Conservation (phyloP, 2,113 vertebrate species). For the Acrocephalus arundinaceus region DNA sequence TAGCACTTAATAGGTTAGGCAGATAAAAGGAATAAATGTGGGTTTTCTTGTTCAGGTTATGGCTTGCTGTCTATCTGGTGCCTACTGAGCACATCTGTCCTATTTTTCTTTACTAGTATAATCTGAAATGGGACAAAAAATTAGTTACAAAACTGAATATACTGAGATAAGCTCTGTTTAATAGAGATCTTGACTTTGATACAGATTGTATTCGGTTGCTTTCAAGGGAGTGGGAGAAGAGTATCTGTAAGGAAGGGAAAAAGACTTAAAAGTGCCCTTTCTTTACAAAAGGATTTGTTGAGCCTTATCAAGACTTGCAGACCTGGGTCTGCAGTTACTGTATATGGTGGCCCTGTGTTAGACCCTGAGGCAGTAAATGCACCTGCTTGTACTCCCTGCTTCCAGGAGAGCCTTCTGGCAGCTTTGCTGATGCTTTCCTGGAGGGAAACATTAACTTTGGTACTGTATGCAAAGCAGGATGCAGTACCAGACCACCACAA, state of each 20-base stretch:
- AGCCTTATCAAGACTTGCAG: background rate
- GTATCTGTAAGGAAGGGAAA: background rate
- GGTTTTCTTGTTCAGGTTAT: background rate
- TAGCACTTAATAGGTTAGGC: background rate
- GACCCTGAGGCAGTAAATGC: background rate
- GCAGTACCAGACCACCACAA: background rate
- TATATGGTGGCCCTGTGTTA: background rate
- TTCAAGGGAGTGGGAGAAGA: background rate
- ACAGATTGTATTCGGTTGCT: background rate
- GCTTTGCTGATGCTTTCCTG: background rate
- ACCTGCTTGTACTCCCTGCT: background rate
- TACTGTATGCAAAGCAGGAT: background rate
- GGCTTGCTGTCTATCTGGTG: background rate
- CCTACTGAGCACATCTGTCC: background rate
- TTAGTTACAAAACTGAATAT: background rate
- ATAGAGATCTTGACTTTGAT: background rate
- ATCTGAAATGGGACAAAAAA: background rate
- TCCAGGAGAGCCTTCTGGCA: background rate
- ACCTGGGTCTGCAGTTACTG: background rate
- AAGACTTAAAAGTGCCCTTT: accelerated
- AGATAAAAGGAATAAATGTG: background rate
- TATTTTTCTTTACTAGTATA: background rate
- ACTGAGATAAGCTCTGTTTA: background rate
- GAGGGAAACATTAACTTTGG: background rate
- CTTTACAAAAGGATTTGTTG: background rate